Evolutionary conservation across 2,888 invertebrate genomes (phyloP).

Genomic region (Heliconius sara): DNA sequence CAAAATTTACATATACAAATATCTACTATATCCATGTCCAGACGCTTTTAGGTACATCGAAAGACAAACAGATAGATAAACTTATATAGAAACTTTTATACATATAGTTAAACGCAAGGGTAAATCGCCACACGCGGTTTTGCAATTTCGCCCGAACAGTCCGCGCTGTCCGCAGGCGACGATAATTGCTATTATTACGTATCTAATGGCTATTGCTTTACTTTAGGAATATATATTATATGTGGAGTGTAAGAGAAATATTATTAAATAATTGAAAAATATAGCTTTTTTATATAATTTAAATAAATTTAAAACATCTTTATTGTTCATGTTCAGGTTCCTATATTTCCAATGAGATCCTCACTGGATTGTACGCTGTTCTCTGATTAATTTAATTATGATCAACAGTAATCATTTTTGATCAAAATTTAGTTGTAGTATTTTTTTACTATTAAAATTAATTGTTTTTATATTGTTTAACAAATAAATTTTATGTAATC

Average conservation of each 20-base stretch:
- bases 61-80: background rate
- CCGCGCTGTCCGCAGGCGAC: slow-evolving; percentile 77
- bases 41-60: background rate
- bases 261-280: too few relatives aligned
- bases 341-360: too few relatives aligned
- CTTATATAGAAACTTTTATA: slow-evolving; percentile 3
- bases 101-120: slow-evolving; percentile 51
- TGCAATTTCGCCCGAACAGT: slow-evolving; percentile 78
- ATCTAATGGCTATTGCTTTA: slow-evolving; percentile 47
- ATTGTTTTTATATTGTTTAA: too few relatives aligned
- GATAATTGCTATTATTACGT: slow-evolving; percentile 60
- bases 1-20: background rate
- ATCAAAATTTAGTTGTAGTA: background rate
- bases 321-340: too few relatives aligned
- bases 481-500: too few relatives aligned
- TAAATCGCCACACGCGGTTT: slow-evolving; percentile 75
- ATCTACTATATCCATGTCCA: background rate
- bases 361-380: too few relatives aligned
- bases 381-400: too few relatives aligned
- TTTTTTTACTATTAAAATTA: background rate
- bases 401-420: too few relatives aligned
- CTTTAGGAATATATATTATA: background rate
- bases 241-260: background rate
- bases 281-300: too few relatives aligned
- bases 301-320: too few relatives aligned